phyloP scores from a whole-genome alignment of 2,888 invertebrate genomes.

The Ceriagrion tenellum region DNA sequence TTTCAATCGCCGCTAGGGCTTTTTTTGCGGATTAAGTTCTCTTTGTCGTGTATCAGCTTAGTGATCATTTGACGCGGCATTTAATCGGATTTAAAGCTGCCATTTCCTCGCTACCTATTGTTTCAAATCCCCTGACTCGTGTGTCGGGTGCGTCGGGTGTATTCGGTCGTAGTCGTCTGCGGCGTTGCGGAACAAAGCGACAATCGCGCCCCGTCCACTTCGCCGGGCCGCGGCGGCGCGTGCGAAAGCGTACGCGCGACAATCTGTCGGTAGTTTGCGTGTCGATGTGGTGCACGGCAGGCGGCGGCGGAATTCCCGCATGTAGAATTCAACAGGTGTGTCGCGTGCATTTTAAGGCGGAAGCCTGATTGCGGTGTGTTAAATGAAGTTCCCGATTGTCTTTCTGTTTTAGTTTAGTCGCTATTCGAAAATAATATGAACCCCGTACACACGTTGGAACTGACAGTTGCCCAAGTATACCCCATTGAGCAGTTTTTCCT shows the following conservation, averaged over 20 bases:
- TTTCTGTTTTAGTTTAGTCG: neutral
- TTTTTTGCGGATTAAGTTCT: too few relatives aligned
- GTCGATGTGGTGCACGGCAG: neutral
- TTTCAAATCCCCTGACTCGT: too few relatives aligned
- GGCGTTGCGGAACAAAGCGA: neutral
- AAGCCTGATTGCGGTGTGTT: neutral
- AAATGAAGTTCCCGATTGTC: neutral
- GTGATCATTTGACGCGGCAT: too few relatives aligned
- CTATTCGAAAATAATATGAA: neutral
- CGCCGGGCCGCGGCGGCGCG: neutral
- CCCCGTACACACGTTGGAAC: neutral
- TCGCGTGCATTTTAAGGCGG: neutral
- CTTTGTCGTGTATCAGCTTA: too few relatives aligned
- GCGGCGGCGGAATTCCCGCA: neutral
- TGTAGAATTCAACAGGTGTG: neutral
- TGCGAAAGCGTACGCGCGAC: neutral
- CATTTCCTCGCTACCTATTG: too few relatives aligned
- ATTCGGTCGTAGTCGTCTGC: neutral
- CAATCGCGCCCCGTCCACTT: neutral
- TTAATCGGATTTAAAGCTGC: too few relatives aligned
- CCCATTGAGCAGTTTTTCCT: too few relatives aligned
- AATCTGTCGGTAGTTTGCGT: neutral
- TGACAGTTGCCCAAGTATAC: neutral
- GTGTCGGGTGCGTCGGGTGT: neutral
- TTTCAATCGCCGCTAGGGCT: too few relatives aligned